Percentiles rank a stretch among this genome's conserved stretches.
Conservation (phyloP, 2,888 invertebrate species). For the Drosophila parthenogenetica region DNA sequence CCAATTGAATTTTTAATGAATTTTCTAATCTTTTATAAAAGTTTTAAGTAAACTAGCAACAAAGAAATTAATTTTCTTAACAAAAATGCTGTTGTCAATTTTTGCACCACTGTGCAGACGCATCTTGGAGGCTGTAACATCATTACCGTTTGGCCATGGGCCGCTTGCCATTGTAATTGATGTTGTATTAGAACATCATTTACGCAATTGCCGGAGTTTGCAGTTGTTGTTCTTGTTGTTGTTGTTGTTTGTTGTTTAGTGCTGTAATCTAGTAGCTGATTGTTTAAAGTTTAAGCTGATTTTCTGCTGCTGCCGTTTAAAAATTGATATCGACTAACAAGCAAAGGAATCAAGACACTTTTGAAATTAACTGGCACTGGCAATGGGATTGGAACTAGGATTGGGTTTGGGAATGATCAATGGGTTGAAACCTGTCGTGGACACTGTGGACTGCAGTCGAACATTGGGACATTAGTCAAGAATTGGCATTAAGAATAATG, state of each 20-base stretch:
- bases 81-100: too few species aligned
- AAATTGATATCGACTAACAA: conserved; percentile 57
- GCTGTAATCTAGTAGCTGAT: conserved; percentile 54
- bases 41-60: too few species aligned
- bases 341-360: conserved; percentile 42
- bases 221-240: conserved; percentile 35
- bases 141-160: conserved; percentile 73
- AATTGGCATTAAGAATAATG: conserved; percentile 47
- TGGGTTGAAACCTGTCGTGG: conserved; percentile 28
- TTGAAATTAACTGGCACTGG: conserved; percentile 36
- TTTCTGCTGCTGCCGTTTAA: conserved; percentile 46
- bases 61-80: too few species aligned
- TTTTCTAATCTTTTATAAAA: too few species aligned
- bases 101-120: conserved; percentile 47
- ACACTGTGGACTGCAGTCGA: conserved; percentile 33
- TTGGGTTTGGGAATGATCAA: conserved; percentile 35
- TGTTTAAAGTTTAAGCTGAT: conserved; percentile 40
- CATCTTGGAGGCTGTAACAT: conserved; percentile 67
- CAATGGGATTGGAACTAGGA: not conserved
- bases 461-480: conserved; percentile 43
- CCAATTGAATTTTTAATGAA: too few species aligned
- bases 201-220: conserved; percentile 76
- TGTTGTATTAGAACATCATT: conserved; percentile 79
- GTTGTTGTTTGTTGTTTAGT: conserved; percentile 22
- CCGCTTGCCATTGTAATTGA: conserved; percentile 78